Evolutionary conservation across 2,797 vertebrate genomes (phyloP).

Genomic region (Menidia menidia): DNA sequence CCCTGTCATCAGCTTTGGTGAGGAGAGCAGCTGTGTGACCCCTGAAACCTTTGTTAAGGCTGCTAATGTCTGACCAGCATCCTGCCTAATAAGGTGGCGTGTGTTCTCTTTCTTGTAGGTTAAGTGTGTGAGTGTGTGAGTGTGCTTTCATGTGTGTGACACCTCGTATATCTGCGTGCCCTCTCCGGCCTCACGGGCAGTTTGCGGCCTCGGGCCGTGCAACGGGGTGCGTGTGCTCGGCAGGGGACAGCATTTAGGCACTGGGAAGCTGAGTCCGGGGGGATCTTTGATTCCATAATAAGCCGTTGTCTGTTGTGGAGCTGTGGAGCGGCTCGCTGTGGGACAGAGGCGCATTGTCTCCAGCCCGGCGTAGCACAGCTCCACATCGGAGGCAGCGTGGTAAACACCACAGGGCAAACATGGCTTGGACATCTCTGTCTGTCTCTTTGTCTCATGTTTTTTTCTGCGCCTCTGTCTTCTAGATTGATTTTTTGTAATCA

Average conservation of each 20-base stretch:
- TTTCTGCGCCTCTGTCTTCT: background rate
- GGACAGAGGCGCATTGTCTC: slow-evolving; percentile 79
- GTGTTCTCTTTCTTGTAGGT: slow-evolving; percentile 64
- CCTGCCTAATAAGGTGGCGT: slow-evolving; percentile 67
- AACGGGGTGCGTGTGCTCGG: slow-evolving; percentile 72
- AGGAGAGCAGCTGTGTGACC: slow-evolving; percentile 78
- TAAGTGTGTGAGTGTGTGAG: slow-evolving; percentile 62
- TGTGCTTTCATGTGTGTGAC: slow-evolving; percentile 73
- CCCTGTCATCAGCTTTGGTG: slow-evolving; percentile 68
- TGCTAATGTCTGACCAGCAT: slow-evolving; percentile 67
- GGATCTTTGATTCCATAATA: slow-evolving; percentile 76
- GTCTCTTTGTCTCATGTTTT: slow-evolving; percentile 12
- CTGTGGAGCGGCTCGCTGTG: slow-evolving; percentile 65
- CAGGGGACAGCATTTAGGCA: slow-evolving; percentile 77
- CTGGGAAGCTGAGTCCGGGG: slow-evolving; percentile 60
- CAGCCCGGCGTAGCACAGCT: slow-evolving; percentile 40
- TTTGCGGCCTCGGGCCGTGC: slow-evolving; percentile 66
- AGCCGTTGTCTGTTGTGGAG: slow-evolving; percentile 78
- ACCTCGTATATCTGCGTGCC: slow-evolving; percentile 53
- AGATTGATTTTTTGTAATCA: background rate
- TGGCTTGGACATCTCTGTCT: slow-evolving; percentile 52
- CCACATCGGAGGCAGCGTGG: slow-evolving; percentile 58
- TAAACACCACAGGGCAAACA: slow-evolving; percentile 74
- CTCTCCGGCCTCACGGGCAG: slow-evolving; percentile 67
- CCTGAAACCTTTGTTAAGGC: slow-evolving; percentile 57